Evolutionary conservation across 2,888 invertebrate genomes (phyloP).

Genomic region (Cremastobaeus sp.): DNA sequence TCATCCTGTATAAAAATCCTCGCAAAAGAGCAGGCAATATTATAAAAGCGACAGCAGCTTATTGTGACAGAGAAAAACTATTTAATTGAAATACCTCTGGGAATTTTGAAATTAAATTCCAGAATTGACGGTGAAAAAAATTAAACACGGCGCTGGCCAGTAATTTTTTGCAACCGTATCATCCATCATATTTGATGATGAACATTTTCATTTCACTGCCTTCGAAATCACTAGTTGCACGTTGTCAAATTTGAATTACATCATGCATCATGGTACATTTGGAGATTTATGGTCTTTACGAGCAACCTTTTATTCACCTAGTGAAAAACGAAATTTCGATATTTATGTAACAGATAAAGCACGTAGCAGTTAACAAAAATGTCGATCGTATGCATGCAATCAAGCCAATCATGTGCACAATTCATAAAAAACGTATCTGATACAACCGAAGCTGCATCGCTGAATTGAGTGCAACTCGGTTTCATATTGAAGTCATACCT

Average conservation of each 20-base stretch:
- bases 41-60: no score
- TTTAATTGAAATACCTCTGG: no score
- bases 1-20: no score
- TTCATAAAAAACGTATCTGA: slow-evolving; percentile 24
- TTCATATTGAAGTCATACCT: slow-evolving; percentile 19
- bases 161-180: no score
- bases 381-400: slow-evolving; percentile 20
- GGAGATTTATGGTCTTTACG: slow-evolving; percentile 22
- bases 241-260: slow-evolving; percentile 24
- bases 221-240: slow-evolving; percentile 15
- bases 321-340: slow-evolving; percentile 31
- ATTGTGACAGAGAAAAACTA: no score
- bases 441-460: slow-evolving; percentile 3
- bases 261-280: slow-evolving; percentile 8
- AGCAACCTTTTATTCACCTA: slow-evolving; percentile 17
- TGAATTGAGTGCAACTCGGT: slow-evolving; percentile 16
- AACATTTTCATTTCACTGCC: slow-evolving; percentile 7
- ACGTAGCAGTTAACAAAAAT: slow-evolving; percentile 24
- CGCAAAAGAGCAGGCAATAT: no score
- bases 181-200: background rate
- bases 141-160: no score
- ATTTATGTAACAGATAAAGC: slow-evolving; percentile 28
- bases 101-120: no score
- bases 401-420: slow-evolving; percentile 27
- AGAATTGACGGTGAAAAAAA: no score